Evolutionary conservation across 1,140 invertebrate species (phyloP), one percentile per base, ranked within the genome.

Genomic region (Schlechtendalia chinensis): DNA sequence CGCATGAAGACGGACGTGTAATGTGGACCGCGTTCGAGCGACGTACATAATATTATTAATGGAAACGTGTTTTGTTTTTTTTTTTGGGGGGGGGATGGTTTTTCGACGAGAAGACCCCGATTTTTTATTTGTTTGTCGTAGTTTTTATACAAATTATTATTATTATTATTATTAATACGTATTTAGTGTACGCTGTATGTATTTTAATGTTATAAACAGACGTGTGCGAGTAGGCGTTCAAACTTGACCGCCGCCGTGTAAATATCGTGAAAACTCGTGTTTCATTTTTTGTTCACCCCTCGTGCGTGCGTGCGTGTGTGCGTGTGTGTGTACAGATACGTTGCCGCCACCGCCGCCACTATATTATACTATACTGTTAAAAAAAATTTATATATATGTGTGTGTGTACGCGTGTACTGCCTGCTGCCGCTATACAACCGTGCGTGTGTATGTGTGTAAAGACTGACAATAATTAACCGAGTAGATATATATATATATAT

Each of bases 381-480:
- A 45, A 45, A 45, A 45, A 45, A 45, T 45, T 45, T n/a, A n/a
- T n/a, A n/a, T n/a, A n/a, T n/a, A n/a, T n/a, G 8, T 39, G 8
- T 39, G 8, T 47, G 47, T 22, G n/a, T 69, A 17, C 27, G 24
- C 5, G n/a, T 47, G 65, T 69, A 69, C 65, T 69, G 12, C 67
- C 67, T 63, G 63, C 32, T 5, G 63, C 47, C 47, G 29, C 19
- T 45, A 32, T 67, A 24, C n/a, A 16, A n/a, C 8, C 45, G 67
- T 54, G 24, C n/a, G 74, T 75, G 72, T 75, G 72, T 79, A 47
- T 79, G 58, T 45, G 75, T 79, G 75, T 79, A 79, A 79, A 79
- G 75, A 61, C 58, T 63, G 75, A 79, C 75, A 79, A 79, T 79
- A 79, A 79, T 79, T 61, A 63, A 72, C 24, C 69, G 69, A 54